Evolutionary conservation across 2,797 vertebrate genomes (phyloP), one percentile per base, ranked within the genome.

Genomic region (Diplodus sargus): DNA sequence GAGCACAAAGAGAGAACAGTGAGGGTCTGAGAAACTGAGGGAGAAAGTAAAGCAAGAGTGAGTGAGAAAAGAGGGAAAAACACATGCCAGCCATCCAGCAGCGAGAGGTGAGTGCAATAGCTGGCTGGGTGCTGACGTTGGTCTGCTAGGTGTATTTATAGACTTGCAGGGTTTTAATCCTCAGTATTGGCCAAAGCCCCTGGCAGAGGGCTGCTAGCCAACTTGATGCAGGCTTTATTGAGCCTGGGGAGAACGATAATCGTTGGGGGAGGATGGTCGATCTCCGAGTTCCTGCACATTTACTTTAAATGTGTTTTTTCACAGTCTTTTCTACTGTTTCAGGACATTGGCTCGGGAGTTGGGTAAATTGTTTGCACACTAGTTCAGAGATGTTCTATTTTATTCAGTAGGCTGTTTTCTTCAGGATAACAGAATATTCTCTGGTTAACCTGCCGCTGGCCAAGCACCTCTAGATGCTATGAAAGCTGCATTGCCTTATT

Each of bases 81-180:
- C 64, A 47, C 76, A 85, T 84, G 80, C 70, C 73, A 84, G 75
- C 61, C 81, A 78, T 85, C 87, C 85, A 85, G 84, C 84, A 89
- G 80, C 69, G 78, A 84, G 90, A 91, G 89, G 87, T 87, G 85
- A 90, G 85, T 78, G 85, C 86, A 89, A 18, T 87, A 74, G 86
- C 89, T 85, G 63, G 79, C 81, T 82, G 87, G 79, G 75, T 87
- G 84, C 90, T 94, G 93, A 93, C 90, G 84, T 88, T 90, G 79
- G 88, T 90, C 84, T 88, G 79, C 72, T 86, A 91, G 84, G 91
- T 94, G 89, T 95, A 95, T 96, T 95, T 95, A 95, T 95, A 96
- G 94, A 91, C 89, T 83, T 77, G 87, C 87, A 85, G 83, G 82
- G 84, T 90, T 94, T 94, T 95, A 95, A 95, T 93, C 94, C 94